Conservation (phyloP, 2,888 invertebrate species). For the Eupeodes latifasciatus region DNA sequence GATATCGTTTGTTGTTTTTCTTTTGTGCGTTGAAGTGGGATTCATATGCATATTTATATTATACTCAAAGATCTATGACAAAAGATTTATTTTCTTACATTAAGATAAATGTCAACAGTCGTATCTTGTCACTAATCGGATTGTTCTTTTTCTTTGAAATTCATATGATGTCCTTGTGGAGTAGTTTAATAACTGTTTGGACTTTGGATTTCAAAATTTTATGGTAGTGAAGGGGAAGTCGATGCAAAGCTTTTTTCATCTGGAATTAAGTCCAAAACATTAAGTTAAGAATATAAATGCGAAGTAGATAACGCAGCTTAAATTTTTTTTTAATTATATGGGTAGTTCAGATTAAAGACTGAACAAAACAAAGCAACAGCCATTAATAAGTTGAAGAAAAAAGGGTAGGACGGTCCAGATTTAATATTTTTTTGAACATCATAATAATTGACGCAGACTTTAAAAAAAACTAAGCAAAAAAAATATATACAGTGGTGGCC, state of each 20-base stretch:
- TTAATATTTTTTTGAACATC: no score
- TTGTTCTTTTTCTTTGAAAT: conserved; percentile 26
- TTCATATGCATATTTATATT: conserved; percentile 22
- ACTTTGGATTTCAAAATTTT: neutral
- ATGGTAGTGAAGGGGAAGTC: no score
- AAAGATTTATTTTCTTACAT: conserved; percentile 45
- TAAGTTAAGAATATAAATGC: neutral
- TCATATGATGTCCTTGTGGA: conserved; percentile 23
- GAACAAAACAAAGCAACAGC: no score
- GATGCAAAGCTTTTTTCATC: no score
- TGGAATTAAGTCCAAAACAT: neutral
- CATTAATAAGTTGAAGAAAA: no score
- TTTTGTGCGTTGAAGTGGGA: conserved; percentile 42
- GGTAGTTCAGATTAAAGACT: no score
- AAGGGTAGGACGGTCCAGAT: no score
- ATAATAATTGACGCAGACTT: no score
- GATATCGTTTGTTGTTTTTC: neutral
- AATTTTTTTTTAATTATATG: no score
- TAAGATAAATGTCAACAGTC: conserved; percentile 37
- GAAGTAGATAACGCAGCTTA: no score
- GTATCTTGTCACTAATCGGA: conserved; percentile 17
- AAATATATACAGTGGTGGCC: no score
- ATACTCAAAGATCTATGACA: conserved; percentile 38
- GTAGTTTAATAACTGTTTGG: conserved; percentile 7
- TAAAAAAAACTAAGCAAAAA: no score